These are phyloP conservation scores for Oscheius onirici DNA, from an alignment of 2,888 invertebrate species.

Conservation along the genomic window DNA sequence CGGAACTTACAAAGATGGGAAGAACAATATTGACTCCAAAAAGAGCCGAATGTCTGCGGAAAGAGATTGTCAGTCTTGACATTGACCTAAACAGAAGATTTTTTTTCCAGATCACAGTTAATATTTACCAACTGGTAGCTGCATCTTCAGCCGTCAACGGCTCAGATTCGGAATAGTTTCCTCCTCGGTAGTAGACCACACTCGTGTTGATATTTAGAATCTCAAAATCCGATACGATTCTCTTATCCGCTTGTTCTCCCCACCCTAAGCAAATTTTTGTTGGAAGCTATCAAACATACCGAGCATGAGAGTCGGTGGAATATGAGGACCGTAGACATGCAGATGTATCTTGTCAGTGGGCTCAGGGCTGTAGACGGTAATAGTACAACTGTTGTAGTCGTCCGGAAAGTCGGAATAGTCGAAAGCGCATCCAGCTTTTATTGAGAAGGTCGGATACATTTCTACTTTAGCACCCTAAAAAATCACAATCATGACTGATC, in stretches of 20 bases:
- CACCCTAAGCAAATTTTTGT: too few species aligned
- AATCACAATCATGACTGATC: too few species aligned
- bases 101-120: neutral
- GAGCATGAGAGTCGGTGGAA: constrained; percentile 25
- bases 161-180: constrained; percentile 34
- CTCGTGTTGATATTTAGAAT: constrained; percentile 49
- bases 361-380: constrained; percentile 37
- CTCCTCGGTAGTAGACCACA: constrained; percentile 48
- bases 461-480: constrained; percentile 52
- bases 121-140: constrained; percentile 45
- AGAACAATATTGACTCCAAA: constrained; percentile 38
- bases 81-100: constrained; percentile 30
- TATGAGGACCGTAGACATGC: constrained; percentile 12
- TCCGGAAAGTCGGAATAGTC: constrained; percentile 57
- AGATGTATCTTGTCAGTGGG: constrained; percentile 10
- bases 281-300: too few species aligned
- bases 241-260: constrained; percentile 57
- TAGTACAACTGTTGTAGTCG: constrained; percentile 44
- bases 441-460: constrained; percentile 64
- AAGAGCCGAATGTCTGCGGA: constrained; percentile 40
- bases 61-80: constrained; percentile 37
- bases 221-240: constrained; percentile 61
- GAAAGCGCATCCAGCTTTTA: constrained; percentile 64
- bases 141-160: constrained; percentile 48
- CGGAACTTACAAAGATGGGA: constrained; percentile 38